These are phyloP conservation scores for Molossus molossus DNA, from an alignment of 2,797 vertebrate species.

Conservation along the genomic window DNA sequence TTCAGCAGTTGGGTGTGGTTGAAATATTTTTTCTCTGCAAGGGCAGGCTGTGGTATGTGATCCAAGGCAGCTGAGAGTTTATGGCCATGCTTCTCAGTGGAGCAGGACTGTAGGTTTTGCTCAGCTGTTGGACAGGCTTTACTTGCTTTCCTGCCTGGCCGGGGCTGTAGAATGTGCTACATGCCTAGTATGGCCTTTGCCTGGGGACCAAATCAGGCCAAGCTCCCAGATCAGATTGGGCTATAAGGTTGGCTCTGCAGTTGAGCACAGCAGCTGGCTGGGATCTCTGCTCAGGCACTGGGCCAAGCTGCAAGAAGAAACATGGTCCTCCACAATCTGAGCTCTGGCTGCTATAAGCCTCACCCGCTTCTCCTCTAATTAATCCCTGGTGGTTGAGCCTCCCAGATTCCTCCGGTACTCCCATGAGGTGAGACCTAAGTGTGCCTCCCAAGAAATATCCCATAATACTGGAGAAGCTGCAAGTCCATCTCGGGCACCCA, in stretches of 20 bases:
- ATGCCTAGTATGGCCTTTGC: no score
- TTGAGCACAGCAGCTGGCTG: not conserved
- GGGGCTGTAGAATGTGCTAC: not conserved
- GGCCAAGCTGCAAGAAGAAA: not conserved
- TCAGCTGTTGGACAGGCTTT: not conserved
- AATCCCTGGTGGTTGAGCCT: not conserved
- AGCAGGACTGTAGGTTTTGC: not conserved
- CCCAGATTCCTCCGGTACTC: not conserved
- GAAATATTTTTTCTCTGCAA: not conserved
- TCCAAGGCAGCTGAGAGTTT: not conserved
- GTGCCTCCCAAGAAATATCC: not conserved
- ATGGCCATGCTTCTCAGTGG: not conserved
- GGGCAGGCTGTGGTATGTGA: not conserved
- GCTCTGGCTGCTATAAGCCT: not conserved
- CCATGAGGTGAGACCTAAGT: not conserved
- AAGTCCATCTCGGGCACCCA: not conserved
- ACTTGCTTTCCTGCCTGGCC: not conserved
- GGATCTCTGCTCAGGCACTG: not conserved
- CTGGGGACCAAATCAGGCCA: not conserved
- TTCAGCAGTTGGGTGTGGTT: not conserved
- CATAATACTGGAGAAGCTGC: not conserved
- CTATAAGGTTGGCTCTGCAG: not conserved
- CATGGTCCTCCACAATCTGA: not conserved
- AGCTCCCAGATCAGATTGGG: not conserved
- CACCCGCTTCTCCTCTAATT: not conserved